Evolutionary conservation across 2,888 invertebrate genomes (phyloP), one percentile per base, ranked within the genome.

Genomic region (Nemotelus nigrinus): DNA sequence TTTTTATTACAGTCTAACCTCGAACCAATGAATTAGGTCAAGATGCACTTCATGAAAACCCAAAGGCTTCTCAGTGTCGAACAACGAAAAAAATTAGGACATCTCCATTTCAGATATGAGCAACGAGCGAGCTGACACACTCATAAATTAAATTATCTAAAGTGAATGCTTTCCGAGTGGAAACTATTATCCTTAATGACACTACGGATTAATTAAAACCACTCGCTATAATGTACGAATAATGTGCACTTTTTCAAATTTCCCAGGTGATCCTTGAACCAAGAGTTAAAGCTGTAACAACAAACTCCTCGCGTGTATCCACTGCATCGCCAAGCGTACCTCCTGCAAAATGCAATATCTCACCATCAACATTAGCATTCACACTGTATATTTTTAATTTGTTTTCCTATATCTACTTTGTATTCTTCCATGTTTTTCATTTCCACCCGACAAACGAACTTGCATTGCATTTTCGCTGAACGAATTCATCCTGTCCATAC

Each of bases 131-230:
- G 25, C 25, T 25, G 25, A 25, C 25, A 25, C 25, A 25, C 25
- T 25, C 25, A 25, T 25, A 25, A 25, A 25, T 25, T 25, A 25
- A 25, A 25, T 25, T 25, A 25, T 25, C 25, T 57, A 57, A 57
- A 57, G 25, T 57, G 2, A 57, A 57, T 57, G n/a, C 57, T 6
- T 25, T 25, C 57, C 25, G 25, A 57, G n/a, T 57, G 10, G n/a
- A n/a, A 48, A 67, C 67, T 67, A 65, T 65, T 67, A 67, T 48
- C 48, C 67, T 45, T 48, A 48, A 67, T 47, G 48, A 67, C 41
- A 47, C 39, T 48, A 45, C 4, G 50, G 67, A 6, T 10, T 45
- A n/a, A 67, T 67, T 48, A 67, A 67, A 67, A 48, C n/a, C n/a
- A 39, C n/a, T 67, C 44, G 25, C 25, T 48, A 67, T 67, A 50